Evolutionary conservation across 2,113 vertebrate species (phyloP).

Genomic region (Calidris pygmaea): DNA sequence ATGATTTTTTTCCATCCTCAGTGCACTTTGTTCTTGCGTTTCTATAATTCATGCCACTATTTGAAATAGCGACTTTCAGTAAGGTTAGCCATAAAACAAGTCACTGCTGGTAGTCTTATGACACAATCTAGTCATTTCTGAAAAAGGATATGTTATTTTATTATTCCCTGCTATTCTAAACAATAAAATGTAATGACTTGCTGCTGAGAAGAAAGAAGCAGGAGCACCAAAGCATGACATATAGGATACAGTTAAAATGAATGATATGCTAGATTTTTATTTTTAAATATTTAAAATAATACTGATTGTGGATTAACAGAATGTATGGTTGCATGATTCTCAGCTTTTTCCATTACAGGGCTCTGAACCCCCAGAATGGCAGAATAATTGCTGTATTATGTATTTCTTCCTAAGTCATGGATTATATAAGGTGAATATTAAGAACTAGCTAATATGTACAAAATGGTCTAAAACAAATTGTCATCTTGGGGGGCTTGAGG

Average conservation of each 20-base stretch:
- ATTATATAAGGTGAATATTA: background rate
- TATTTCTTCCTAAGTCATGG: background rate
- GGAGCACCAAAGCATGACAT: background rate
- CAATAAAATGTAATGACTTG: constrained; percentile 1
- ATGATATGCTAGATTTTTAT: background rate
- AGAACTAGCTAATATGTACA: background rate
- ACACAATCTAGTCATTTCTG: background rate
- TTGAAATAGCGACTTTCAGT: background rate
- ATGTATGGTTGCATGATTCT: background rate
- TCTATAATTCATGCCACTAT: background rate
- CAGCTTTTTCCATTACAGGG: background rate
- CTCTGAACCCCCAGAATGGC: background rate
- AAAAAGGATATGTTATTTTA: constrained; percentile 2
- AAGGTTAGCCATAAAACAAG: constrained; percentile 17
- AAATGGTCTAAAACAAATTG: background rate
- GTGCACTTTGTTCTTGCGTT: background rate
- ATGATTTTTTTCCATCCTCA: background rate
- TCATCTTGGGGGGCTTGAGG: background rate
- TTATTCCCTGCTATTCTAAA: background rate
- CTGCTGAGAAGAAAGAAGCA: background rate
- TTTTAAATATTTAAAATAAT: constrained; percentile 2
- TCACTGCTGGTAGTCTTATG: background rate
- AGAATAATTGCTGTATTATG: background rate
- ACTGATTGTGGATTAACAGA: background rate
- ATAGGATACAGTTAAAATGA: background rate